These are phyloP conservation scores for Orthosia gracilis DNA, from an alignment of 2,888 invertebrate genomes.

Conservation along the genomic window DNA sequence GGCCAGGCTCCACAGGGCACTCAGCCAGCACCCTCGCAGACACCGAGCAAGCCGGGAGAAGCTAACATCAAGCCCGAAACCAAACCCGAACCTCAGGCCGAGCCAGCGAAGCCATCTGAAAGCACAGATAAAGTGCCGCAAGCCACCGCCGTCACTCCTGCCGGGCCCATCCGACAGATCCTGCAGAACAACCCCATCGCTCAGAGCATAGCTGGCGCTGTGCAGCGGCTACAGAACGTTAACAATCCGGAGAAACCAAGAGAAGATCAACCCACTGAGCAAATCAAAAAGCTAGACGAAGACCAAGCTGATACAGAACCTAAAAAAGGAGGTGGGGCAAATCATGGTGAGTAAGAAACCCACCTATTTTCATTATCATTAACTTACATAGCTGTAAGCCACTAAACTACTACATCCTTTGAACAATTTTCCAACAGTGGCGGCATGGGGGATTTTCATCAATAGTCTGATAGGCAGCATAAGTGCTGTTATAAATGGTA, in stretches of 20 bases:
- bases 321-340: slow-evolving; percentile 51
- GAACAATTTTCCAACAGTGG: slow-evolving; percentile 72
- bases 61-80: slow-evolving; percentile 15
- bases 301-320: slow-evolving; percentile 35
- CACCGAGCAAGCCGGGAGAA: slow-evolving; percentile 20
- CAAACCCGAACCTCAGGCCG: slow-evolving; percentile 10
- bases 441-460: slow-evolving; percentile 83
- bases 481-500: slow-evolving; percentile 81
- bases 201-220: slow-evolving; percentile 67
- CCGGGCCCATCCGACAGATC: slow-evolving; percentile 74
- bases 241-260: slow-evolving; percentile 65
- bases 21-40: slow-evolving; percentile 13
- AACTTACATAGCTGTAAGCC: background rate
- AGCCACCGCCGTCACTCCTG: slow-evolving; percentile 43
- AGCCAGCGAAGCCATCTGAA: slow-evolving; percentile 31
- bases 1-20: slow-evolving; percentile 22
- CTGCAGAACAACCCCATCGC: slow-evolving; percentile 74
- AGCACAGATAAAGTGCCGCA: slow-evolving; percentile 11
- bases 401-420: slow-evolving; percentile 6
- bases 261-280: slow-evolving; percentile 32
- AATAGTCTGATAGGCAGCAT: slow-evolving; percentile 84
- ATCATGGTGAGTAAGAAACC: slow-evolving; percentile 43
- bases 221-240: slow-evolving; percentile 68
- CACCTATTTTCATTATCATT: background rate
- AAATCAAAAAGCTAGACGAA: slow-evolving; percentile 27